These are phyloP conservation scores for Crotalus horridus DNA, from an alignment of 2,113 vertebrate genomes.

Conservation along the genomic window DNA sequence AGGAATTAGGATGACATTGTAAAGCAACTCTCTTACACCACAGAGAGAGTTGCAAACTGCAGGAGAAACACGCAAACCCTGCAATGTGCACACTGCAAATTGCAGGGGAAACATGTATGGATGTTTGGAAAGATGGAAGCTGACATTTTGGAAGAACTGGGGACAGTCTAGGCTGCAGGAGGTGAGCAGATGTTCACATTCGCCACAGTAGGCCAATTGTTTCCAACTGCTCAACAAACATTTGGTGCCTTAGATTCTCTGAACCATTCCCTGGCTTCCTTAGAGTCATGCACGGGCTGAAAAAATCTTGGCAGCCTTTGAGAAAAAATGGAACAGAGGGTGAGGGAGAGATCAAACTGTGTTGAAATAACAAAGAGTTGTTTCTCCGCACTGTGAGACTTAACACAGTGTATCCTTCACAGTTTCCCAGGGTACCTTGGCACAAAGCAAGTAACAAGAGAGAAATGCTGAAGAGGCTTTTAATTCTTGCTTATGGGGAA, in stretches of 20 bases:
- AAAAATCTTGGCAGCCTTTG: background rate
- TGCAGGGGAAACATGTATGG: background rate
- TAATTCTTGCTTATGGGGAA: constrained; percentile 30
- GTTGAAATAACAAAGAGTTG: constrained; percentile 50
- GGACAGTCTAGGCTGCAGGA: background rate
- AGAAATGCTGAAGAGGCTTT: constrained; percentile 35
- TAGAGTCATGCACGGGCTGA: background rate
- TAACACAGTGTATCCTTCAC: constrained; percentile 13
- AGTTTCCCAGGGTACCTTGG: constrained; percentile 53
- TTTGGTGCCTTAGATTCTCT: background rate
- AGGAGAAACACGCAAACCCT: background rate
- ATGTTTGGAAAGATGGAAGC: background rate
- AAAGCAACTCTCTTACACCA: background rate
- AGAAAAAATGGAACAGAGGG: too few species aligned
- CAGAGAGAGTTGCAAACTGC: background rate
- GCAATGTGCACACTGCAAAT: background rate
- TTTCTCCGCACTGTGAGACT: constrained; percentile 38
- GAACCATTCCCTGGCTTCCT: too few species aligned
- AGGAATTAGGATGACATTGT: background rate
- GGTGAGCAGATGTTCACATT: background rate
- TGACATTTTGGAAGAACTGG: background rate
- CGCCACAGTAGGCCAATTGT: background rate
- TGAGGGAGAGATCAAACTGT: background rate
- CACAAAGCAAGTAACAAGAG: constrained; percentile 26
- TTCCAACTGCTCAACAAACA: background rate